phyloP scores from a whole-genome alignment of 2,797 vertebrate genomes.

The Scolopax rusticola region DNA sequence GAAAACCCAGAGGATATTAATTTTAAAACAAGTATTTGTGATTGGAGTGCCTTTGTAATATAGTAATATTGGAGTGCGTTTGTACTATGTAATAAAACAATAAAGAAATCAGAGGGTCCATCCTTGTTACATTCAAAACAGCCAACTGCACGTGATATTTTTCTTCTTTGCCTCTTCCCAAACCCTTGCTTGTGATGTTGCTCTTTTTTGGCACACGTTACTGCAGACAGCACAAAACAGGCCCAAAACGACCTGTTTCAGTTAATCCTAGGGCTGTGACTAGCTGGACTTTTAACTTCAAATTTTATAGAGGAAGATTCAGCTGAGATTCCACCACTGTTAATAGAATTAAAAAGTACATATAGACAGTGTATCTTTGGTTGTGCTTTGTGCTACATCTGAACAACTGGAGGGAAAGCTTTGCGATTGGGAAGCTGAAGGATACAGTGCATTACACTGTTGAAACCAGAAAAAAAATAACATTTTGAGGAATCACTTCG shows the following conservation, averaged over 20 bases:
- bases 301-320: not conserved
- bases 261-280: not conserved
- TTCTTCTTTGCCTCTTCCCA: not conserved
- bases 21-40: not conserved
- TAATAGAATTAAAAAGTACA: not conserved
- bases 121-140: not conserved
- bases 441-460: not conserved
- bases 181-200: not conserved
- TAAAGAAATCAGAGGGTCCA: not conserved
- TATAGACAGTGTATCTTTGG: not conserved
- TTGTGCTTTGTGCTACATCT: not conserved
- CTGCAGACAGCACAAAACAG: not conserved
- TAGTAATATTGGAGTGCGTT: not conserved
- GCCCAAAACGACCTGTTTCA: not conserved
- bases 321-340: not conserved
- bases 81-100: not conserved
- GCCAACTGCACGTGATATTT: not conserved
- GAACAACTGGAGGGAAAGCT: not conserved
- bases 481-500: not conserved
- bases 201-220: not conserved
- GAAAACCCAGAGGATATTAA: not conserved
- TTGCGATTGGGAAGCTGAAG: not conserved
- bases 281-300: not conserved
- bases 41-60: not conserved
- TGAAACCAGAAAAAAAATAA: not conserved